Base-by-base conservation (phyloP, 2,888 invertebrate genomes). In the Dermolepida albohirtum region DNA sequence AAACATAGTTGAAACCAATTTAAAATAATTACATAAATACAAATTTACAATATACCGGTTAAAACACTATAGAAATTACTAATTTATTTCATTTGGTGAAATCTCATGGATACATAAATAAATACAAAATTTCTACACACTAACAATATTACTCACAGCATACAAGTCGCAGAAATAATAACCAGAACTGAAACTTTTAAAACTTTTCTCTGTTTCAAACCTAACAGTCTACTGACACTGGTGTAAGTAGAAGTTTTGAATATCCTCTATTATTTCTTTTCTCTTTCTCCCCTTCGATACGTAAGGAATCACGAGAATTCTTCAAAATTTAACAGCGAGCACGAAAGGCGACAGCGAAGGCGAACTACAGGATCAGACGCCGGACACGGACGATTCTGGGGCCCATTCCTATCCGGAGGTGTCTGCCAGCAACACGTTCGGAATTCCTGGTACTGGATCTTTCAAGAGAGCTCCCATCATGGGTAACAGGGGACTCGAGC, bases 301-400 rank as follows among this genome's bases (percentile, higher is more conserved):
- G 43, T 62, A 67, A 85, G 84, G 85, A 59, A 80, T 86, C 69
- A 84, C 85, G 27, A 78, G 83, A 69, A 85, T 86, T 72, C 77
- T 85, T 67, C 84, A 85, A 72, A 84, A 82, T 70, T 77, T 85
- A 68, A 82, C 84, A 47, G 81, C 84, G 12, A 84, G 84, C 74
- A 84, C 84, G n/a, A 84, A 84, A 75, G 85, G 85, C 41, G 87
- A 86, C 74, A 91, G 91, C 51, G 93, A 93, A 80, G 91, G 89
- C 73, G 91, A 91, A 74, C 82, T 88, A 72, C 88, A 88, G 74
- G 90, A 91, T 79, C 89, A 87, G 75, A 90, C 90, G 51, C 90
- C 91, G 5, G 92, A 92, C 81, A 91, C 92, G 2, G 92, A 92
- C 79, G 92, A 90, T 81, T 89, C 89, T 0, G 86, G 86, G 10